Percentiles rank a stretch among this genome's conserved stretches.
These are phyloP conservation scores for Baronia brevicornis DNA, from an alignment of 2,888 invertebrate species.

Conservation along the genomic window DNA sequence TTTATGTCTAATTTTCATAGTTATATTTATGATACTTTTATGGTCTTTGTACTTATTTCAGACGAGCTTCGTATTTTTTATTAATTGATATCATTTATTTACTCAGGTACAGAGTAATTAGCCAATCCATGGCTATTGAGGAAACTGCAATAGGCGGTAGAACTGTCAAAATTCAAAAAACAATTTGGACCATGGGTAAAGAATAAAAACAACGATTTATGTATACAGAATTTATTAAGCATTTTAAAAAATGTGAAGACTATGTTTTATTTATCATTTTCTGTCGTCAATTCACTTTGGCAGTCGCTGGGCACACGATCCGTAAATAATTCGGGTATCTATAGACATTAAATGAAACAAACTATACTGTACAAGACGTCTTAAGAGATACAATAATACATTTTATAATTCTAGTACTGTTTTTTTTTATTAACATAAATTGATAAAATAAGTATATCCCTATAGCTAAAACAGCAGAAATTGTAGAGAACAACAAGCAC, in stretches of 20 bases:
- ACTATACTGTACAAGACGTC: too few species aligned
- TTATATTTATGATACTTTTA: too few species aligned
- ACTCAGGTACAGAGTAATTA: constrained; percentile 50
- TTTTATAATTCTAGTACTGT: too few species aligned
- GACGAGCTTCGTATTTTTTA: too few species aligned
- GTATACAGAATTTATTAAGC: constrained; percentile 19
- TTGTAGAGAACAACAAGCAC: too few species aligned
- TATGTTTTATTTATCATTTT: constrained; percentile 42
- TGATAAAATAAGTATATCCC: too few species aligned
- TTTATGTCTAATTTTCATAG: too few species aligned
- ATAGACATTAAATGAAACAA: constrained; percentile 25
- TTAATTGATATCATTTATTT: not conserved
- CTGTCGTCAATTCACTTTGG: constrained; percentile 59
- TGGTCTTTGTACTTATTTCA: too few species aligned
- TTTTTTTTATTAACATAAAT: too few species aligned
- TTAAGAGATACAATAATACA: too few species aligned
- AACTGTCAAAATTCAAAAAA: constrained; percentile 58
- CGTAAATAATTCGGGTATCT: constrained; percentile 68
- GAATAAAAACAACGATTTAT: constrained; percentile 21
- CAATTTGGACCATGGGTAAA: constrained; percentile 52
- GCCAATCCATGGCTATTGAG: constrained; percentile 66
- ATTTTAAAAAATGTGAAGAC: constrained; percentile 10
- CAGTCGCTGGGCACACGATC: constrained; percentile 68
- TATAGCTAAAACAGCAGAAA: too few species aligned
- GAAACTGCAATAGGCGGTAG: constrained; percentile 58